phyloP scores from a whole-genome alignment of 2,113 vertebrate genomes.

The Trematocara zebra region DNA sequence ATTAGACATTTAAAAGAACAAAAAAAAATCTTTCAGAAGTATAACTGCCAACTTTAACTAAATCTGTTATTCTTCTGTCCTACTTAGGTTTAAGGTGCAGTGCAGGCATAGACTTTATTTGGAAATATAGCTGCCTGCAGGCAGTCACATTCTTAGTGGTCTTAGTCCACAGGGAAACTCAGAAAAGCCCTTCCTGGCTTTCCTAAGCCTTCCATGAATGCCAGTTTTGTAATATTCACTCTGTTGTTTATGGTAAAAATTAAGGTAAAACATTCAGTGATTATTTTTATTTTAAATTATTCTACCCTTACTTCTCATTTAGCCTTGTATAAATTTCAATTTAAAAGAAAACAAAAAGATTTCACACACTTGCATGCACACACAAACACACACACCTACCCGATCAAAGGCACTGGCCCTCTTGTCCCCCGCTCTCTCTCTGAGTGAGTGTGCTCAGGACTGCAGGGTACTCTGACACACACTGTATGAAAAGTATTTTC shows the following conservation, averaged over 20 bases:
- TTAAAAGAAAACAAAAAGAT: not conserved
- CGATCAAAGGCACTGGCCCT: conserved; percentile 50
- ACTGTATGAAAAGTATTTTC: conserved; percentile 16
- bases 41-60: not conserved
- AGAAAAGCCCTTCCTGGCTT: not conserved
- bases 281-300: not conserved
- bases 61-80: not conserved
- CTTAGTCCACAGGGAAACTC: conserved; percentile 28
- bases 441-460: conserved; percentile 27
- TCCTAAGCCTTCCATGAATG: not conserved
- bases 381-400: conserved; percentile 53
- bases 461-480: conserved; percentile 48
- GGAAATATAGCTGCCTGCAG: not conserved
- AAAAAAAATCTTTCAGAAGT: not conserved
- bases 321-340: not conserved
- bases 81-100: not conserved
- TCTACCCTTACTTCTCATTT: not conserved
- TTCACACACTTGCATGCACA: not conserved
- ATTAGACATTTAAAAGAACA: not conserved
- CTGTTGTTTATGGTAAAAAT: not conserved
- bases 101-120: not conserved
- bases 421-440: conserved; percentile 34
- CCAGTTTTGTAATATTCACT: not conserved
- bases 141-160: conserved; percentile 37
- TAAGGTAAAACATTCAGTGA: not conserved